Base-by-base conservation (phyloP, 2,113 vertebrate genomes). In the Okapia johnstoni region DNA sequence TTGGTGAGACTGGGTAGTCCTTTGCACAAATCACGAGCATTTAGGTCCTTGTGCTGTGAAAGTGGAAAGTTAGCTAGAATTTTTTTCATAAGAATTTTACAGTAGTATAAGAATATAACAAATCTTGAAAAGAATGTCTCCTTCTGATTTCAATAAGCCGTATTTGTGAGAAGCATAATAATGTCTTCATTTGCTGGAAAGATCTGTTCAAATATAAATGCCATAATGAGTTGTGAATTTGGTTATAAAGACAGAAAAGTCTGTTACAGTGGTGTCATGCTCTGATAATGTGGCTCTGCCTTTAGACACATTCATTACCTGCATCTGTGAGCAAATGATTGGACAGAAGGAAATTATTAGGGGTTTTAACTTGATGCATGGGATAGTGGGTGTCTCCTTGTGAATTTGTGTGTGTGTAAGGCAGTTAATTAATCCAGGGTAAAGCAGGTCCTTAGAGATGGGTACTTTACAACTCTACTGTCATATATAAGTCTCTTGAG, bases 141-240 rank as follows among this genome's bases (percentile, higher is more conserved):
- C 43, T 86, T 36, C 80, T 28, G 19, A 84, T 97, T 96, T 96
- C 86, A 91, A 40, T 73, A 85, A 84, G 70, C 79, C 12, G 0
- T 50, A 79, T 94, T 70, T 92, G 61, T 94, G 86, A 95, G 84
- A 93, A 79, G 66, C 73, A 52, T 73, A 83, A 93, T 90, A 92
- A 88, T 80, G 79, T 36, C 86, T 85, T 97, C 90, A 73, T 92
- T 96, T 93, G 66, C 88, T 94, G n/a, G 63, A 93, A 89, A 77
- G 85, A 48, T 85, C 50, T 14, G 33, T 77, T 96, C 60, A 63
- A 52, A 57, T 77, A 46, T 30, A 85, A 85, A 77, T 21, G 40
- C 60, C 50, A 40, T 57, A 86, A 85, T 12, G 48, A 90, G 63
- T 63, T 61, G 40, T 79, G 46, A 77, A 77, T 90, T 87, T 93